Evolutionary conservation across 1,140 invertebrate genomes (phyloP), one percentile per base, ranked within the genome.

Genomic region (Neodiprion virginianus): DNA sequence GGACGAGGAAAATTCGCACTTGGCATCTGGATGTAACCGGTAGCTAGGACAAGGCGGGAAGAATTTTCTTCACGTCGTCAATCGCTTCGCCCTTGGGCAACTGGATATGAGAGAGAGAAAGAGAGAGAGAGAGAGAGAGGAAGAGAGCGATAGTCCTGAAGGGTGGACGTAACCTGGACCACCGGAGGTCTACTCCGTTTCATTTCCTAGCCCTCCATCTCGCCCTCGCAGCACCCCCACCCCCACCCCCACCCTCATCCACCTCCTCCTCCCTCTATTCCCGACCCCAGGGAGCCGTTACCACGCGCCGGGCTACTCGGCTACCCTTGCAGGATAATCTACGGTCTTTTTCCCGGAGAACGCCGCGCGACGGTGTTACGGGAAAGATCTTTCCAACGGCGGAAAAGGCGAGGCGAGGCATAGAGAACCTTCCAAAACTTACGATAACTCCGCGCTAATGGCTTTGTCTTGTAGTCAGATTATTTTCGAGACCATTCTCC

Each of bases 51-150:
- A 40, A 40, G 28, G 28, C 79, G 14, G 48, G 74, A 49, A 79
- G 61, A n/a, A 69, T 48, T 21, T 80, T 77, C 77, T 12, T n/a
- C 75, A 74, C 75, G 76, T 71, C 75, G 74, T 67, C 61, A 65
- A 14, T 65, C 61, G 12, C 61, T 14, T 65, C 61, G 61, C 12
- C 61, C 17, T 21, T 65, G 61, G 61, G 61, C 61, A 72, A 72
- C 66, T 73, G 72, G 17, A 67, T 68, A 21, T 67, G 5, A 72
- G 65, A 14, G 71, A 72, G 69, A 67, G 11, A 11, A 70, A 72
- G 69, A 67, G 10, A 11, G 28, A 40, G 48, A 71, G 23, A 8
- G 48, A 71, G 68, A n/a, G 48, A 61, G 69, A 71, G 76, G 68
- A 49, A n/a, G 17, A 70, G 65, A 78, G 47, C 74, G 68, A 72